phyloP scores from a whole-genome alignment of 2,888 invertebrate genomes.

The Hemicrepidius hirtus region DNA sequence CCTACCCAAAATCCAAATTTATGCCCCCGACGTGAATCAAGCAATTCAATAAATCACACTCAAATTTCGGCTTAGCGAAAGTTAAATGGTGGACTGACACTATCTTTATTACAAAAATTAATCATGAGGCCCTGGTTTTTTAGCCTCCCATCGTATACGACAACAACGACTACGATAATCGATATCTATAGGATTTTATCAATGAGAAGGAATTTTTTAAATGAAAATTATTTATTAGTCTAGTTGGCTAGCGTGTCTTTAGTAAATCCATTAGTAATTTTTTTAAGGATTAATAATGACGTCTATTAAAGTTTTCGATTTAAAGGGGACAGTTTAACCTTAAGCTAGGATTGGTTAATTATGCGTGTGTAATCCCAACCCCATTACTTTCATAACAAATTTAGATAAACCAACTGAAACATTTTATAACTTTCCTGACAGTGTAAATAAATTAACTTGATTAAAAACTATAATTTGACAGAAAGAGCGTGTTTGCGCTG shows the following conservation, averaged over 20 bases:
- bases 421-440: not conserved
- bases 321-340: too few relatives aligned
- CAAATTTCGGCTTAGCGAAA: not conserved
- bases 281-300: too few relatives aligned
- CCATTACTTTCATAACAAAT: too few relatives aligned
- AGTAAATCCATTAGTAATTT: too few relatives aligned
- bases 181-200: not conserved
- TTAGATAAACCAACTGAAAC: not conserved
- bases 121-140: not conserved
- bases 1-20: not conserved
- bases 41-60: slow-evolving; percentile 3
- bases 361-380: too few relatives aligned
- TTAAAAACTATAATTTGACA: slow-evolving; percentile 7
- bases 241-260: too few relatives aligned
- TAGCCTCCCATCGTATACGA: not conserved
- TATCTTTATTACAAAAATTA: not conserved
- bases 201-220: not conserved
- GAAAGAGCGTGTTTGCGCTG: not conserved
- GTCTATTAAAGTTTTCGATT: too few relatives aligned
- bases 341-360: too few relatives aligned
- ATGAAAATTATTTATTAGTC: too few relatives aligned
- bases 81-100: slow-evolving; percentile 1
- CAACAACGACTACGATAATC: not conserved
- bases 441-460: not conserved
- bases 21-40: not conserved